Base-by-base conservation (phyloP, 2,888 invertebrate species). In the Xestia c-nigrum region DNA sequence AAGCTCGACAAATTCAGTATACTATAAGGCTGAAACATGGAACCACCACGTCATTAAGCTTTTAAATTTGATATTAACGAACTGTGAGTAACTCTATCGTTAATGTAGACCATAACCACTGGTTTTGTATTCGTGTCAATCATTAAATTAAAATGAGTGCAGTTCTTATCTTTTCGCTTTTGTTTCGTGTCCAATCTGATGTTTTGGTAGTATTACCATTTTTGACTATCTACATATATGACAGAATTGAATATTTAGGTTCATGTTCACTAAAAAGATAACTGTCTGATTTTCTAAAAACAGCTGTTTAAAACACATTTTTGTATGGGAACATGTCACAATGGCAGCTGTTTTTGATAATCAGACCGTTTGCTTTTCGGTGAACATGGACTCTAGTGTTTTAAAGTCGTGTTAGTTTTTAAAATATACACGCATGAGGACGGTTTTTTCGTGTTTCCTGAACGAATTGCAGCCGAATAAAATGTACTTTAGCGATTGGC, bases 401-500 rank as follows among this genome's bases (percentile, higher is more conserved):
- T 57, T 24, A 5, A n/a, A 12, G 21, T 21, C 10, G 9, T 19
- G 10, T 19, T 61, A 38, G 61, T 38, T 24, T 38, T 24, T 61
- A 43, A n/a, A n/a, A n/a, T n/a, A 24, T 9, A 64, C 43, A 46
- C n/a, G 16, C 46, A 38, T 43, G 12, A 31, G 69, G 63, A 21
- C 14, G 14, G 6, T 5, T n/a, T 40, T 38, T 19, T 59, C 7
- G 4, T 65, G 21, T 79, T 75, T 55, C 14, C 79, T 80, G 72
- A 80, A 88, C 80, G 87, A 89, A 90, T 88, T 87, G 85, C 78
- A 76, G 76, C 80, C 24, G 78, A 84, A 88, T 89, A 87, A 89
- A 89, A 89, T 85, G 81, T 84, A 82, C 88, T 85, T 89, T 87
- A 89, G 86, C 85, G 82, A 89, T 91, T 90, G 89, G 90, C 89